Percentiles rank a stretch among this genome's conserved stretches.
These are phyloP conservation scores for Drepanosiphum platanoidis DNA, from an alignment of 2,888 invertebrate genomes.

Conservation along the genomic window DNA sequence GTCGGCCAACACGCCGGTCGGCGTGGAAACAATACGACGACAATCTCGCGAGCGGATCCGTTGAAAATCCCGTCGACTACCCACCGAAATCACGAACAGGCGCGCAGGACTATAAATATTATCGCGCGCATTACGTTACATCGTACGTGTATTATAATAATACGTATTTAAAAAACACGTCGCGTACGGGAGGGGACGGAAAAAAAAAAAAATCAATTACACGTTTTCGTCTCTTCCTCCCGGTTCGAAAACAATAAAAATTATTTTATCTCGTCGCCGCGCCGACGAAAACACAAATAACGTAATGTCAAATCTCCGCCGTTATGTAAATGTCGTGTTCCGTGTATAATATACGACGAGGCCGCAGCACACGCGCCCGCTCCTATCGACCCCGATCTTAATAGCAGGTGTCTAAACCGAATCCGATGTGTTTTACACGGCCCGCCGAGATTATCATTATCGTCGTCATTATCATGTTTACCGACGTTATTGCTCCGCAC, in stretches of 20 bases:
- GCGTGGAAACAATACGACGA: constrained; percentile 22
- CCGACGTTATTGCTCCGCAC: too few species aligned
- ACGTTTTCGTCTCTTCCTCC: not conserved
- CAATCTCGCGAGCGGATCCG: constrained; percentile 10
- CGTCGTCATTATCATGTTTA: constrained; percentile 13
- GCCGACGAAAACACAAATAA: not conserved
- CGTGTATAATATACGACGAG: too few species aligned
- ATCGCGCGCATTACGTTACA: not conserved
- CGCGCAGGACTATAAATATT: constrained; percentile 13
- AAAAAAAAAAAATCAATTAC: constrained; percentile 44
- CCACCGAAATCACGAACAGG: constrained; percentile 17
- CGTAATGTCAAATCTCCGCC: not conserved
- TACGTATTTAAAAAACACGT: not conserved
- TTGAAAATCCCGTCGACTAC: constrained; percentile 16
- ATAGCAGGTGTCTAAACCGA: constrained; percentile 6
- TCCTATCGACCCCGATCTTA: constrained; percentile 32
- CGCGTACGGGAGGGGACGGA: not conserved
- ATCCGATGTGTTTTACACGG: not conserved
- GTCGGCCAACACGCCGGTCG: too few species aligned
- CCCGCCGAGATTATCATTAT: not conserved
- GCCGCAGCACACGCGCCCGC: too few species aligned
- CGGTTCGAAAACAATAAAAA: constrained; percentile 4
- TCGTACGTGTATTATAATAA: not conserved
- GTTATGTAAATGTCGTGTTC: constrained; percentile 22
- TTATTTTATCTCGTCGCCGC: not conserved